Evolutionary conservation across 2,888 invertebrate genomes (phyloP).

Genomic region (Ommatoiulus sabulosus): DNA sequence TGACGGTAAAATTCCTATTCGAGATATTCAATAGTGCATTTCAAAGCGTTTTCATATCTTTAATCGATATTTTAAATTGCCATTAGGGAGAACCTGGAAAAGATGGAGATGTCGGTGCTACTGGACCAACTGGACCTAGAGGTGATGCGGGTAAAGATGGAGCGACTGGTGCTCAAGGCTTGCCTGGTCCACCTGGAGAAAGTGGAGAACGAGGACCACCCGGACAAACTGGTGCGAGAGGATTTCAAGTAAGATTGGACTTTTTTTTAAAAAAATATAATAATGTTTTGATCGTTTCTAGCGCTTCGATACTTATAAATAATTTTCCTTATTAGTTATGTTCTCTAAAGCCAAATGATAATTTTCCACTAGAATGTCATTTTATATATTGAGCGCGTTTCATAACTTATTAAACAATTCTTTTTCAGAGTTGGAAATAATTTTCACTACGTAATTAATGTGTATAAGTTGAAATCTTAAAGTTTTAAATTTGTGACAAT

Average conservation of each 20-base stretch:
- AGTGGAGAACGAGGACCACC: constrained; percentile 81
- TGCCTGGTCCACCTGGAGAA: constrained; percentile 77
- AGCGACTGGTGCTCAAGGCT: constrained; percentile 68
- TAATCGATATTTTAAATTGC: constrained; percentile 61
- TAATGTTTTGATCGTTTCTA: too few relatives aligned
- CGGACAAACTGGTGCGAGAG: constrained; percentile 82
- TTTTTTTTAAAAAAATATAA: too few relatives aligned
- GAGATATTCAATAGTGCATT: neutral
- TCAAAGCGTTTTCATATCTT: constrained; percentile 6
- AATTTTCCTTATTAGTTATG: too few relatives aligned
- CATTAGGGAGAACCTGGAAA: constrained; percentile 81
- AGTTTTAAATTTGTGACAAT: too few relatives aligned
- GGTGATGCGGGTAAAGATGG: constrained; percentile 80
- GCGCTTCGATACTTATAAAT: too few relatives aligned
- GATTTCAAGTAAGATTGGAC: constrained; percentile 76
- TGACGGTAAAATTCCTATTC: constrained; percentile 72
- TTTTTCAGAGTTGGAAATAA: too few relatives aligned
- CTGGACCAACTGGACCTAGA: constrained; percentile 81
- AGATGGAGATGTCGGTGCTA: constrained; percentile 80
- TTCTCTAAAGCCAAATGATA: too few relatives aligned
- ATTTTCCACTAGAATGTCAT: too few relatives aligned
- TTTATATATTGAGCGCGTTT: too few relatives aligned
- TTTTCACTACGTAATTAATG: too few relatives aligned
- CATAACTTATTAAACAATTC: too few relatives aligned
- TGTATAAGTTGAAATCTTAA: too few relatives aligned